These are phyloP conservation scores for Drosophila histrio DNA, from an alignment of 2,888 invertebrate genomes.

Conservation along the genomic window DNA sequence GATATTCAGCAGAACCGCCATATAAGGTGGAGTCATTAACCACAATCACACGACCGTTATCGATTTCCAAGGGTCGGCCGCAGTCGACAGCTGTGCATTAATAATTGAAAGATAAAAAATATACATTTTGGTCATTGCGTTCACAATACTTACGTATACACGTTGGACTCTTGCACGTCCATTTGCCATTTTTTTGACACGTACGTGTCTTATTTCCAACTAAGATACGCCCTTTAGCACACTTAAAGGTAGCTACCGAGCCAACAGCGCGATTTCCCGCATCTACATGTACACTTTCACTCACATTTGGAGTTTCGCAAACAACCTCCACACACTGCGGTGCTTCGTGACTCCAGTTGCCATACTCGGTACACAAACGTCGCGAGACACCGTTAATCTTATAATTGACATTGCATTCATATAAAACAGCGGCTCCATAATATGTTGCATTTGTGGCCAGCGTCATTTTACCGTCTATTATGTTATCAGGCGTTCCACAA, in stretches of 20 bases:
- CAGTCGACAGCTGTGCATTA: slow-evolving; percentile 91
- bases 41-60: slow-evolving; percentile 93
- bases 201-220: slow-evolving; percentile 91
- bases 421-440: slow-evolving; percentile 93
- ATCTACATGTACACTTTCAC: slow-evolving; percentile 86
- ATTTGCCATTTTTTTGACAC: slow-evolving; percentile 91
- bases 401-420: slow-evolving; percentile 92
- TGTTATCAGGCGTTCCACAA: slow-evolving; percentile 90
- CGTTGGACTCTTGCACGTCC: slow-evolving; percentile 91
- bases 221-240: slow-evolving; percentile 92
- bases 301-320: slow-evolving; percentile 89
- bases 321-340: slow-evolving; percentile 94
- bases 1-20: slow-evolving; percentile 94
- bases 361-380: slow-evolving; percentile 93
- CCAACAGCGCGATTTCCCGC: slow-evolving; percentile 90
- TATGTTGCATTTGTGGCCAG: slow-evolving; percentile 94
- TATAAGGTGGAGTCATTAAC: slow-evolving; percentile 93
- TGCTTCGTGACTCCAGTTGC: slow-evolving; percentile 94
- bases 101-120: not conserved
- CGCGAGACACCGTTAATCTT: slow-evolving; percentile 93
- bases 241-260: slow-evolving; percentile 91
- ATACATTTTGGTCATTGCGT: not conserved
- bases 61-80: slow-evolving; percentile 90
- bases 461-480: slow-evolving; percentile 90
- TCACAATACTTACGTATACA: slow-evolving; percentile 89